Base-by-base conservation (phyloP, 2,797 vertebrate species). In the Anableps anableps region DNA sequence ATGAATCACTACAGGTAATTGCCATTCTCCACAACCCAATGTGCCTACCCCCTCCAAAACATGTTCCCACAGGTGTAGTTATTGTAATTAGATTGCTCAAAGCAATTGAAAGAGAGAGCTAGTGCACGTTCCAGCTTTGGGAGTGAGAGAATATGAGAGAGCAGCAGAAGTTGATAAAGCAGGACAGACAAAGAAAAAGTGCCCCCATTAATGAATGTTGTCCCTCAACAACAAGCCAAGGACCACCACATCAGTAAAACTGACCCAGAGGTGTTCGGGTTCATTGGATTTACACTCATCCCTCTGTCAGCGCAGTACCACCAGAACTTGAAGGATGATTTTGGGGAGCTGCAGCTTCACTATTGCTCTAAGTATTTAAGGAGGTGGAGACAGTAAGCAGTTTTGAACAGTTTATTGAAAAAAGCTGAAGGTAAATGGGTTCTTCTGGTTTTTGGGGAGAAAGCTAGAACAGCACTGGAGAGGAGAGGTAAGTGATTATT, bases 1-100 rank as follows among this genome's bases (percentile, higher is more conserved):
- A 86, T 93, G 83, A 91, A 93, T 93, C 92, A 92, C 85, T 80
- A 71, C 82, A 72, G 83, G 83, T 91, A 92, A 94, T 93, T 74
- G 78, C 85, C 58, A 72, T 81, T 80, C 84, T 88, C 82, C 60
- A 86, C 88, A 91, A 88, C 86, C 83, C 84, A 80, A 84, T 26
- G 82, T 93, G 91, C 92, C 90, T 92, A 89, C 86, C 50, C 80
- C 86, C 50, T 78, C 86, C 91, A 91, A 77, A 92, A 92, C 93
- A 88, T 83, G 86, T 92, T 93, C 89, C 89, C 90, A 48, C 91
- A 93, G 91, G 94, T 94, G 88, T 91, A 90, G 87, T 95, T 95
- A 92, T 87, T 89, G 83, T 93, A 94, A 95, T 95, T 93, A 94
- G 88, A 84, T 86, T 82, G 88, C 87, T 90, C 81, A 86, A 86